These are phyloP conservation scores for Rhogogaster chlorosoma DNA, from an alignment of 2,888 invertebrate genomes.

Conservation along the genomic window DNA sequence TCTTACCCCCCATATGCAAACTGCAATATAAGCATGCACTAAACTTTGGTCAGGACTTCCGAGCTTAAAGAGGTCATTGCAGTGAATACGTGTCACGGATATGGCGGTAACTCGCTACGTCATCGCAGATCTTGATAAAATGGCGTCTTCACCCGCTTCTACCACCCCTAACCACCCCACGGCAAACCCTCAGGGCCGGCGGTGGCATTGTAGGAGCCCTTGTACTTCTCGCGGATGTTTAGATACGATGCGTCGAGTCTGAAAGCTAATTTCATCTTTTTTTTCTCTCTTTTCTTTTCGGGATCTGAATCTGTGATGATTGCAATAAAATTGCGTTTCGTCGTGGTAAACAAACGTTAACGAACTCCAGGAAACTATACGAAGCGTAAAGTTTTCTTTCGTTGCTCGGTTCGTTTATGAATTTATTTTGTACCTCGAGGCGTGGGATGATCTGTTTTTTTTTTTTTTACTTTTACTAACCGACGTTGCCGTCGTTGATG, in stretches of 20 bases:
- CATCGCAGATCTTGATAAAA: slow-evolving; percentile 52
- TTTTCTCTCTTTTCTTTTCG: neutral
- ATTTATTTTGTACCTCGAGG: neutral
- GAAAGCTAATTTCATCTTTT: neutral
- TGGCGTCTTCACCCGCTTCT: slow-evolving; percentile 41
- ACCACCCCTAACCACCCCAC: slow-evolving; percentile 17
- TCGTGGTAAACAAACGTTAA: neutral
- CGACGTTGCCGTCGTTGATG: neutral
- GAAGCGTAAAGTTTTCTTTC: neutral
- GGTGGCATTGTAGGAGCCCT: slow-evolving; percentile 22
- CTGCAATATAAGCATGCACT: neutral
- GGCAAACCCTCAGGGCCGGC: slow-evolving; percentile 26
- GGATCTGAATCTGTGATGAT: neutral
- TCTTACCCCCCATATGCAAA: neutral
- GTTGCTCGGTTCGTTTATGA: neutral
- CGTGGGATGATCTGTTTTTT: neutral
- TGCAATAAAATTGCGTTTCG: neutral
- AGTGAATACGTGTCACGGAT: slow-evolving; percentile 48
- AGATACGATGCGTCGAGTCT: neutral
- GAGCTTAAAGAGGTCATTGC: slow-evolving; percentile 42
- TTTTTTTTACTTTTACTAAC: neutral
- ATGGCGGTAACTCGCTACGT: slow-evolving; percentile 50
- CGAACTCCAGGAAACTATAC: neutral
- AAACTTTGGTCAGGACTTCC: slow-evolving; percentile 2
- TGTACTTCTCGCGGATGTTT: neutral